Percentiles rank a stretch among this genome's conserved stretches.
phyloP scores from a whole-genome alignment of 1,140 invertebrate genomes.

The Megathymus violae region DNA sequence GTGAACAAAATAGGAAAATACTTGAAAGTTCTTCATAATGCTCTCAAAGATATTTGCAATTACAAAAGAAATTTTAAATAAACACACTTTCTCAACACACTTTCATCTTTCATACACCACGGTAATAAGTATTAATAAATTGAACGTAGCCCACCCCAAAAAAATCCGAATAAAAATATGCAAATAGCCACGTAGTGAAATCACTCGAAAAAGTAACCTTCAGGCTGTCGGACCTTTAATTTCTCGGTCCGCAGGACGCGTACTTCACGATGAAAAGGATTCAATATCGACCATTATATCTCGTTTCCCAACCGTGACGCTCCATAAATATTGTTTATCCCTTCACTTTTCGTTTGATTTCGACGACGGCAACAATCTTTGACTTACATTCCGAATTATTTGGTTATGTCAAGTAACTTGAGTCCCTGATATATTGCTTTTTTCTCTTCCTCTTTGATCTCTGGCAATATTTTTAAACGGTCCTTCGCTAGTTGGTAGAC shows the following conservation, averaged over 20 bases:
- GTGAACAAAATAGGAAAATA: too few species aligned
- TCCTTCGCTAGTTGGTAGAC: too few species aligned
- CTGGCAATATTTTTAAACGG: not conserved
- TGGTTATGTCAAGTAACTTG: slow-evolving; percentile 11
- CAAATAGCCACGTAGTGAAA: slow-evolving; percentile 45
- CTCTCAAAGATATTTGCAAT: too few species aligned
- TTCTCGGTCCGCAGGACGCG: slow-evolving; percentile 58
- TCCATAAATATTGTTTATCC: slow-evolving; percentile 31
- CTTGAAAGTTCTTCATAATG: too few species aligned
- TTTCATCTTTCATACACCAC: too few species aligned
- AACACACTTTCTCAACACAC: not conserved
- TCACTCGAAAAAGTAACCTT: slow-evolving; percentile 51
- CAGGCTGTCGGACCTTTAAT: slow-evolving; percentile 55
- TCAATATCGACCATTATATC: slow-evolving; percentile 59
- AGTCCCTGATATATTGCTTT: slow-evolving; percentile 13
- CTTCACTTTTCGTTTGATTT: slow-evolving; percentile 28
- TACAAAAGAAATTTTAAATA: too few species aligned
- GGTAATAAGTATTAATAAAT: slow-evolving; percentile 1
- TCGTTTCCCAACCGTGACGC: slow-evolving; percentile 43
- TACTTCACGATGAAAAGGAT: slow-evolving; percentile 46
- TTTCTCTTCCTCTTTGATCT: not conserved
- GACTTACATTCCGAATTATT: slow-evolving; percentile 22
- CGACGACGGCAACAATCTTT: slow-evolving; percentile 19
- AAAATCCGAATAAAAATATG: slow-evolving; percentile 40
- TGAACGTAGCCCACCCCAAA: not conserved